Percentiles rank a stretch among this genome's conserved stretches.
These are phyloP conservation scores for Elephas maximus DNA, from an alignment of 2,113 vertebrate genomes.

Conservation along the genomic window DNA sequence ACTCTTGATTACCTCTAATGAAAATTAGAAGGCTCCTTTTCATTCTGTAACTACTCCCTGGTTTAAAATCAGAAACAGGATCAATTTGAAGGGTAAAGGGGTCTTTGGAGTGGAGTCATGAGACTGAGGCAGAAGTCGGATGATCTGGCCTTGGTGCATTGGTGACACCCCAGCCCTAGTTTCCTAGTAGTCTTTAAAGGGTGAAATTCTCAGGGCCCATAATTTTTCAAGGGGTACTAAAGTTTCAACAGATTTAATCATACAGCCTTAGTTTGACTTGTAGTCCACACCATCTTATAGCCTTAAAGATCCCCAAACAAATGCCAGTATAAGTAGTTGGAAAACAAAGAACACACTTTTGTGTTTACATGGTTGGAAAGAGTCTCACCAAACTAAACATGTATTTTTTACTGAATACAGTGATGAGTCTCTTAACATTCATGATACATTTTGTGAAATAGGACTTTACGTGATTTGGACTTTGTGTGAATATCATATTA, in stretches of 20 bases:
- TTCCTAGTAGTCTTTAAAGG: conserved; percentile 12
- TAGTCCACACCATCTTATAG: neutral
- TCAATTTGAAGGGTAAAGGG: neutral
- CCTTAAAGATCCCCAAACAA: conserved; percentile 23
- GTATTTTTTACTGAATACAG: neutral
- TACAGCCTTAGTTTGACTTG: neutral
- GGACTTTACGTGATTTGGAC: no score
- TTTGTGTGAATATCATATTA: no score
- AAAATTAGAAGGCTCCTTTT: conserved; percentile 14
- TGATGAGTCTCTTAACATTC: no score
- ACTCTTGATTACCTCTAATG: neutral
- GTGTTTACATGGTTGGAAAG: conserved; percentile 21
- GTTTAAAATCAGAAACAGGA: conserved; percentile 45
- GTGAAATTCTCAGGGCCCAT: neutral
- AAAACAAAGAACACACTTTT: conserved; percentile 58
- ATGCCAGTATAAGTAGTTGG: conserved; percentile 38
- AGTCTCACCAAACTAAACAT: conserved; percentile 7
- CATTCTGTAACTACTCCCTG: neutral
- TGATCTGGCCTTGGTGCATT: neutral
- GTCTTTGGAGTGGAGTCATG: neutral
- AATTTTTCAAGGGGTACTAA: conserved; percentile 18
- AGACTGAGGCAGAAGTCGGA: neutral
- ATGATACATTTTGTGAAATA: no score
- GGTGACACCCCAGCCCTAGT: neutral
- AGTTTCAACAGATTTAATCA: conserved; percentile 32